Conservation (phyloP, 2,113 vertebrate genomes). For the Lutjanus erythropterus region DNA sequence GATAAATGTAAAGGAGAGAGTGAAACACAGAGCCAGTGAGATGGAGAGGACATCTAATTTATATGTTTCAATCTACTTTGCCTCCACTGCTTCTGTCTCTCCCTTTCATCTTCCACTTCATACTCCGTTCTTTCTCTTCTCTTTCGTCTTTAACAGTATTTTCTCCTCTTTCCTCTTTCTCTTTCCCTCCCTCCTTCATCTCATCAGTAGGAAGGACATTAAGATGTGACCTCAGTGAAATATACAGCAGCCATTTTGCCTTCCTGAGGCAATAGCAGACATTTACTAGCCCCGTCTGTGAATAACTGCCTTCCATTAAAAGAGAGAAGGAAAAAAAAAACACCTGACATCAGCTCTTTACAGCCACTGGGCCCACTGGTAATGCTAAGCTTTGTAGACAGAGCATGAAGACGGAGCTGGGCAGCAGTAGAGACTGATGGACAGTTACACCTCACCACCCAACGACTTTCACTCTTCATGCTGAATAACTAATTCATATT, state of each 20-base stretch:
- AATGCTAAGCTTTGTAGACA: background rate
- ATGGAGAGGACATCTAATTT: slow-evolving; percentile 26
- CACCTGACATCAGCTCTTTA: slow-evolving; percentile 55
- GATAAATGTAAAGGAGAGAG: slow-evolving; percentile 36
- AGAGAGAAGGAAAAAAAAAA: slow-evolving; percentile 9
- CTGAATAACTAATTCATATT: background rate
- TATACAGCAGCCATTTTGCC: slow-evolving; percentile 63
- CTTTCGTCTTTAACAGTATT: background rate
- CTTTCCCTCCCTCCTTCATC: slow-evolving; percentile 29
- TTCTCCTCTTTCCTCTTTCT: background rate
- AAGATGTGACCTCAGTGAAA: slow-evolving; percentile 66
- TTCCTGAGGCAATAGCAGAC: slow-evolving; percentile 57
- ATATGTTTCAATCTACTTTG: slow-evolving; percentile 33
- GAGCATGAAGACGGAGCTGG: background rate
- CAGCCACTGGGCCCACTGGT: slow-evolving; percentile 3
- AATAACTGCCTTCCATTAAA: slow-evolving; percentile 59
- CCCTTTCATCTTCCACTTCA: slow-evolving; percentile 31
- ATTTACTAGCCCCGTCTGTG: slow-evolving; percentile 59
- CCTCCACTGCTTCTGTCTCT: slow-evolving; percentile 2
- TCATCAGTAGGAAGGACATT: slow-evolving; percentile 58
- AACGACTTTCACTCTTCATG: background rate
- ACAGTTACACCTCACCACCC: too few species aligned
- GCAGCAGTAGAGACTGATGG: background rate
- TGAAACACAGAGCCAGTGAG: slow-evolving; percentile 24
- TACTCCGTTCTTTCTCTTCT: background rate